A percentile compares a stretch with the other conserved stretches of the same genome.
Evolutionary conservation across 2,113 vertebrate species (phyloP).

Genomic region (Neopipo cinnamomea): DNA sequence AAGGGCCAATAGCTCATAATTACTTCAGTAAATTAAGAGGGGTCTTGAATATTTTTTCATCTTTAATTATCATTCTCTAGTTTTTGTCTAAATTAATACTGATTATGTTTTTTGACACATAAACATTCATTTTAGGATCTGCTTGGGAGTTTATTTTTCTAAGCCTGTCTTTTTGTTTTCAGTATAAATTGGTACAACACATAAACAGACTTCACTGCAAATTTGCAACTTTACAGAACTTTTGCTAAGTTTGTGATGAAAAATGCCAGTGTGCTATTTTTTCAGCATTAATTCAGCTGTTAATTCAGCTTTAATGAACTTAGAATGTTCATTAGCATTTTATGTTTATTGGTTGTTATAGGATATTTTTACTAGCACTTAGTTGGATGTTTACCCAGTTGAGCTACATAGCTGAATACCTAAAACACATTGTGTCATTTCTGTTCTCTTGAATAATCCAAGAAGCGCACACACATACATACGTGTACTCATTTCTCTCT

Average conservation of each 20-base stretch:
- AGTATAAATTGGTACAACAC: not conserved
- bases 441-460: not conserved
- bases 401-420: not conserved
- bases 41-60: not conserved
- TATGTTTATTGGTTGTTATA: not conserved
- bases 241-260: not conserved
- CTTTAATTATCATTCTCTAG: not conserved
- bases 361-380: not conserved
- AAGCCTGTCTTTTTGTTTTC: not conserved
- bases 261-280: not conserved
- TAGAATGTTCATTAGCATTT: not conserved
- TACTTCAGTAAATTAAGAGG: not conserved
- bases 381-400: not conserved
- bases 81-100: not conserved
- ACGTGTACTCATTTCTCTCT: not conserved
- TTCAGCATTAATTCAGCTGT: not conserved
- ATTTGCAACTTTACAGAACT: not conserved
- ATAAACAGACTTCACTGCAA: not conserved
- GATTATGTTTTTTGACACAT: not conserved
- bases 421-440: not conserved
- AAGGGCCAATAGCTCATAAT: not conserved
- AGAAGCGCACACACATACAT: not conserved
- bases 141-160: not conserved
- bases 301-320: not conserved
- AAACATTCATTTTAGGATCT: not conserved